These are phyloP conservation scores for Lophura nycthemera DNA, from an alignment of 2,113 vertebrate genomes.

Conservation along the genomic window DNA sequence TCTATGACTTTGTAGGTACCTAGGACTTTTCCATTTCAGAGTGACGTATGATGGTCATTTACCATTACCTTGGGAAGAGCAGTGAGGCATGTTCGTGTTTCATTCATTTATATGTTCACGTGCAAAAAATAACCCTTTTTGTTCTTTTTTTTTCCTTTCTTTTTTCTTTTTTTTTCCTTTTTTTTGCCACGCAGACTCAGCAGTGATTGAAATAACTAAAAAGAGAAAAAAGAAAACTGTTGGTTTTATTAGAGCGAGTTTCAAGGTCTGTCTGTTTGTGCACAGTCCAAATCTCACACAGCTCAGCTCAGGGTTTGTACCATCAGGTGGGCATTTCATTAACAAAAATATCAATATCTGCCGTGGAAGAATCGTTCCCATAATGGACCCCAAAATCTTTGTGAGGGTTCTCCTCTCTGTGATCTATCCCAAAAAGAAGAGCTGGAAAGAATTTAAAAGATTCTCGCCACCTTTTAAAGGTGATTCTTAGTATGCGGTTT, in stretches of 20 bases:
- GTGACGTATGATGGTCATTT: fast-evolving
- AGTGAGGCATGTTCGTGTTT: fast-evolving
- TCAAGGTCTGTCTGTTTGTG: neutral
- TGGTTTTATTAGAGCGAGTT: neutral
- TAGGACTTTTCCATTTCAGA: neutral
- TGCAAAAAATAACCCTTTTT: neutral
- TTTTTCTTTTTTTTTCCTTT: neutral
- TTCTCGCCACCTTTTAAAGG: neutral
- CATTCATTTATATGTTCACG: neutral
- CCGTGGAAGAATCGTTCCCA: neutral
- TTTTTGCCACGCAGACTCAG: neutral
- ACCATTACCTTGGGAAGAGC: neutral
- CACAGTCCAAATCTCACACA: neutral
- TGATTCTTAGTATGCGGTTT: conserved; percentile 2
- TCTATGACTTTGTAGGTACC: neutral
- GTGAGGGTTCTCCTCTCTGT: neutral
- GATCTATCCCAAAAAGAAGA: neutral
- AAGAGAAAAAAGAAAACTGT: neutral
- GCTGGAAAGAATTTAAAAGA: neutral
- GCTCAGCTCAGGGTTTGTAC: neutral
- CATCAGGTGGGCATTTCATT: neutral
- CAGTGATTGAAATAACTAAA: neutral
- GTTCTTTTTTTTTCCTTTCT: too few relatives aligned
- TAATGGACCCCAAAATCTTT: neutral
- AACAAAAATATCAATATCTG: neutral